These are phyloP conservation scores for Pyrgus malvae DNA, from an alignment of 2,888 invertebrate genomes.

Conservation along the genomic window DNA sequence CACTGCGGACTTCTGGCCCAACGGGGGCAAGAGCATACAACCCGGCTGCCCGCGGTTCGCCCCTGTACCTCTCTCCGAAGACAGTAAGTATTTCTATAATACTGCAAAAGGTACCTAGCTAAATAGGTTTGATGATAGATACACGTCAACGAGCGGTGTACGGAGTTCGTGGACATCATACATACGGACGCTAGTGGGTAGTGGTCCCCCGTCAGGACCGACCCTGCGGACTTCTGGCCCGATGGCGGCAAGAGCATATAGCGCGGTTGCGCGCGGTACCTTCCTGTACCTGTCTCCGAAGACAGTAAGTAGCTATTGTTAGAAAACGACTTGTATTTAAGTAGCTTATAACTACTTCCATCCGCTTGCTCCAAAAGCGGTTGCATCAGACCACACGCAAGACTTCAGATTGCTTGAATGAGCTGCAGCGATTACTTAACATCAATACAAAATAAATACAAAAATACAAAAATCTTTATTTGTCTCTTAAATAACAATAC, in stretches of 20 bases:
- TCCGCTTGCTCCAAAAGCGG: too few relatives aligned
- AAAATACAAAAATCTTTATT: too few relatives aligned
- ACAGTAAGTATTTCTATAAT: slow-evolving; percentile 67
- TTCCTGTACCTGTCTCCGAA: slow-evolving; percentile 74
- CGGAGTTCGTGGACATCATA: slow-evolving; percentile 85
- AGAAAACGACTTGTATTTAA: too few relatives aligned
- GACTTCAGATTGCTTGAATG: too few relatives aligned
- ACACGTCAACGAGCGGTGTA: slow-evolving; percentile 77
- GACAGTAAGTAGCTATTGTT: slow-evolving; percentile 74
- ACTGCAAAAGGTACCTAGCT: too few relatives aligned
- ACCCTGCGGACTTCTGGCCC: slow-evolving; percentile 84
- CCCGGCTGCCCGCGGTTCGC: slow-evolving; percentile 82
- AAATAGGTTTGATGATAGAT: slow-evolving; percentile 72
- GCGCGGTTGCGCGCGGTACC: slow-evolving; percentile 81
- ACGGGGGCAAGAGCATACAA: slow-evolving; percentile 81
- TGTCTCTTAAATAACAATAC: too few relatives aligned
- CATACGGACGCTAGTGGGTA: slow-evolving; percentile 85
- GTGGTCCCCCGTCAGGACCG: slow-evolving; percentile 81
- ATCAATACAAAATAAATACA: too few relatives aligned
- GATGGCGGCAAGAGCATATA: slow-evolving; percentile 82
- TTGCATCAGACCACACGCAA: too few relatives aligned
- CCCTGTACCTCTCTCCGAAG: slow-evolving; percentile 74
- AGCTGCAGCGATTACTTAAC: too few relatives aligned
- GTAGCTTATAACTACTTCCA: too few relatives aligned
- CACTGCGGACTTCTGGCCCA: slow-evolving; percentile 84